Evolutionary conservation across 2,797 vertebrate species (phyloP).

Genomic region (Hirundo rustica): DNA sequence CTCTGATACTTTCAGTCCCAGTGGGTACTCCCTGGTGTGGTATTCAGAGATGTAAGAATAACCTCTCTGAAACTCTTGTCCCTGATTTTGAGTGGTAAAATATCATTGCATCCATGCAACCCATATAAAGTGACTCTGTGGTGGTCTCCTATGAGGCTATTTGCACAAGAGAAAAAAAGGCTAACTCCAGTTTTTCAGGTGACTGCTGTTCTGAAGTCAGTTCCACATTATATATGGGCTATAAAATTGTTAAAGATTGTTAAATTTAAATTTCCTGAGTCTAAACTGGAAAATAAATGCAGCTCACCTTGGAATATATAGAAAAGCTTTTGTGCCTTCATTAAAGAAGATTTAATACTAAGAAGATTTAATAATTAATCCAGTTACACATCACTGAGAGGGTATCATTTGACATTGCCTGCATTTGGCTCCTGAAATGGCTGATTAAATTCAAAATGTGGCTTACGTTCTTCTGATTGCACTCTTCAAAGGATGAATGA

Average conservation of each 20-base stretch:
- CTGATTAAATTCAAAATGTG: not conserved
- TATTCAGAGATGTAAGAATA: not conserved
- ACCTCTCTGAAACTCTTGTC: not conserved
- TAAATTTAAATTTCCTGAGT: not conserved
- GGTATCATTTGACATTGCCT: not conserved
- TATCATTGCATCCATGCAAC: not conserved
- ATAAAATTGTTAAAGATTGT: not conserved
- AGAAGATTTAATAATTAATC: slow-evolving; percentile 30
- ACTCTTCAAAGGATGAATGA: slow-evolving; percentile 3
- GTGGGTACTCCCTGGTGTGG: not conserved
- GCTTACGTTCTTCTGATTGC: not conserved
- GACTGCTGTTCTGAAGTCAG: not conserved
- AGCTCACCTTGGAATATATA: not conserved
- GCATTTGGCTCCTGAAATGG: not conserved
- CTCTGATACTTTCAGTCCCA: not conserved
- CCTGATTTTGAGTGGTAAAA: not conserved
- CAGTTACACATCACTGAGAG: not conserved
- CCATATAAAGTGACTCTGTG: not conserved
- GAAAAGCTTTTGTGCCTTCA: not conserved
- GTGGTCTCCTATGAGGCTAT: not conserved
- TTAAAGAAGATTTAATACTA: not conserved
- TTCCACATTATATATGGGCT: not conserved
- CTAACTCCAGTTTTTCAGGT: not conserved
- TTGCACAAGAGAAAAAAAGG: not conserved
- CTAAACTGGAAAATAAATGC: not conserved